Base-by-base conservation (phyloP, 2,888 invertebrate genomes). In the Sussaba pulchella region DNA sequence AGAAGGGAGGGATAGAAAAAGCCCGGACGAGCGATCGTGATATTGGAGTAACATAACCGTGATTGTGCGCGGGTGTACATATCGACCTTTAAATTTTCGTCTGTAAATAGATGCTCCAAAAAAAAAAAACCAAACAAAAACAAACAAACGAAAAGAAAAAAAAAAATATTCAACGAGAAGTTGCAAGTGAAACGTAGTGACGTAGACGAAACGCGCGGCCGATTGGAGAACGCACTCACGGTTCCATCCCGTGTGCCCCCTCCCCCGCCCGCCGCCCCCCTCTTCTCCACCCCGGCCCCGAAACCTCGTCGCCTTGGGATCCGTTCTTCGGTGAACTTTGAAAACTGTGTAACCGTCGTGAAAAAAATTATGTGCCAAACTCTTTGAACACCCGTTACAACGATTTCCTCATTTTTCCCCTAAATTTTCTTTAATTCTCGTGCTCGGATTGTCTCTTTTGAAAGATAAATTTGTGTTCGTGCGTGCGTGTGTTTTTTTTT, bases 291-390 rank as follows among this genome's bases (percentile, higher is more conserved):
- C 6, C 0, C 57, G 36, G 14, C n/a, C 43, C 2, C 4, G 12
- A 43, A n/a, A 31, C 2, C 31, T 31, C 31, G 2, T 31, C 4
- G 31, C 31, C 31, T 2, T 6, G 31, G 6, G 6, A 31, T 5
- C 31, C n/a, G n/a, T n/a, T n/a, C n/a, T n/a, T n/a, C n/a, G n/a
- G 39, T 41, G 39, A 67, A 67, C 41, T 67, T 67, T 52, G 52
- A 67, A n/a, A 67, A 66, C 36, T n/a, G 64, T 19, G 31, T 12
- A 17, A 2, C 8, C n/a, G n/a, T n/a, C n/a, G n/a, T n/a, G n/a
- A n/a, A n/a, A n/a, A n/a, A n/a, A n/a, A n/a, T n/a, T n/a, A n/a
- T n/a, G n/a, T n/a, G n/a, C n/a, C n/a, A n/a, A n/a, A n/a, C n/a
- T n/a, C n/a, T n/a, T n/a, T n/a, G n/a, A n/a, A n/a, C n/a, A n/a